phyloP scores from a whole-genome alignment of 2,888 invertebrate genomes.

The Lysandra coridon region DNA sequence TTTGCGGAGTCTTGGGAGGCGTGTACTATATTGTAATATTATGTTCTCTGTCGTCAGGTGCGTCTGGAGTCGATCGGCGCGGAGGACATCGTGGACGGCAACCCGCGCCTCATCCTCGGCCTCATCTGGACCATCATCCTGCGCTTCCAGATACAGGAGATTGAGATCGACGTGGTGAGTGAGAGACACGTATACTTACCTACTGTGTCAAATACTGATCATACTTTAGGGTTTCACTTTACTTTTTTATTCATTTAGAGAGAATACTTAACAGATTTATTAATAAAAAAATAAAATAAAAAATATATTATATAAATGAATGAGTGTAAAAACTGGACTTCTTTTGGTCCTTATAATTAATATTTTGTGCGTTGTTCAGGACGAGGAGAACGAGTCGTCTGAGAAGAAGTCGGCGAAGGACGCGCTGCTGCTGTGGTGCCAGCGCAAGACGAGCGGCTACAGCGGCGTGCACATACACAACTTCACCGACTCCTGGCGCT shows the following conservation, averaged over 20 bases:
- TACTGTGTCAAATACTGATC: too few relatives aligned
- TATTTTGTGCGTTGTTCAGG: constrained; percentile 72
- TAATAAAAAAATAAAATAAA: too few relatives aligned
- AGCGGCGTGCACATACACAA: constrained; percentile 93
- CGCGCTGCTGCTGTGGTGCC: constrained; percentile 98
- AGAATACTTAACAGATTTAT: too few relatives aligned
- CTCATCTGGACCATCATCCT: constrained; percentile 99
- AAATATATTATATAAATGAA: too few relatives aligned
- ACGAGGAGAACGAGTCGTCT: constrained; percentile 97
- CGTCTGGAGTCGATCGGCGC: constrained; percentile 99
- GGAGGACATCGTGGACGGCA: constrained; percentile 99
- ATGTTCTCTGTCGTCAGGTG: constrained; percentile 82
- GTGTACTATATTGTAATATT: neutral
- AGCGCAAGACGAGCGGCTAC: constrained; percentile 98
- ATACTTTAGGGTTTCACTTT: too few relatives aligned
- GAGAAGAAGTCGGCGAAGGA: constrained; percentile 99
- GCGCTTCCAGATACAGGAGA: constrained; percentile 99
- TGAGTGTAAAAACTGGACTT: too few relatives aligned
- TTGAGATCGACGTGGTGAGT: constrained; percentile 94
- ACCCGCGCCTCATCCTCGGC: constrained; percentile 97
- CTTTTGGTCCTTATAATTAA: neutral
- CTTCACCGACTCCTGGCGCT: constrained; percentile 96
- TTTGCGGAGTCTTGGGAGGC: too few relatives aligned
- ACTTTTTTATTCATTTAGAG: too few relatives aligned
- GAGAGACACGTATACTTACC: too few relatives aligned